These are phyloP conservation scores for Ceratosolen solmsi DNA, from an alignment of 1,140 invertebrate genomes.

Conservation along the genomic window DNA sequence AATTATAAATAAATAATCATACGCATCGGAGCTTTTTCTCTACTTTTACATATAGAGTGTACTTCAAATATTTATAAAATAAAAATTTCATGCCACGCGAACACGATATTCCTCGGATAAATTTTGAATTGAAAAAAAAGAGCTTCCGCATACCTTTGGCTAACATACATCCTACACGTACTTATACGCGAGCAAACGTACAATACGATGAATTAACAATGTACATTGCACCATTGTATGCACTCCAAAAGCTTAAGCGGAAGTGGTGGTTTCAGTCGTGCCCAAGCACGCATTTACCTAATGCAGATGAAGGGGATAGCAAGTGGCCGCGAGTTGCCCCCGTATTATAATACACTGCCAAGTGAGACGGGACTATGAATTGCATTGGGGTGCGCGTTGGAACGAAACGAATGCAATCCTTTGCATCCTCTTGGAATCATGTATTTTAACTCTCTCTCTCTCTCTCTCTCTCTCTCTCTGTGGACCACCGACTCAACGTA, in stretches of 20 bases:
- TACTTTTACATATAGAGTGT: too few relatives aligned
- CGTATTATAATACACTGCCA: neutral
- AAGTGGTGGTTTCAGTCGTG: neutral
- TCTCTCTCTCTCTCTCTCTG: neutral
- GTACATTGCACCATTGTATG: neutral
- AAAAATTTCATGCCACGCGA: too few relatives aligned
- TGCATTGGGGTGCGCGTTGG: neutral
- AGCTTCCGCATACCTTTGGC: neutral
- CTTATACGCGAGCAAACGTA: neutral
- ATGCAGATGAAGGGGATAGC: slow-evolving; percentile 34
- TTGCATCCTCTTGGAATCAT: neutral
- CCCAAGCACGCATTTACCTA: slow-evolving; percentile 31
- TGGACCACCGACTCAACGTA: too few relatives aligned
- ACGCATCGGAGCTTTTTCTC: too few relatives aligned
- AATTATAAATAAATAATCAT: too few relatives aligned
- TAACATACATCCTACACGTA: neutral
- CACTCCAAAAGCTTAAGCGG: neutral
- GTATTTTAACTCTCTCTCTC: too few relatives aligned
- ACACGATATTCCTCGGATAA: too few relatives aligned
- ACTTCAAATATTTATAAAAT: too few relatives aligned
- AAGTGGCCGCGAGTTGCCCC: neutral
- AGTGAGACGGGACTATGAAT: neutral
- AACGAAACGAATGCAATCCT: neutral
- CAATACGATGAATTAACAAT: neutral
- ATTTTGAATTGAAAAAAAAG: too few relatives aligned